These are phyloP conservation scores for Hydrochoerus hydrochaeris DNA, from an alignment of 2,113 vertebrate species.

Conservation along the genomic window DNA sequence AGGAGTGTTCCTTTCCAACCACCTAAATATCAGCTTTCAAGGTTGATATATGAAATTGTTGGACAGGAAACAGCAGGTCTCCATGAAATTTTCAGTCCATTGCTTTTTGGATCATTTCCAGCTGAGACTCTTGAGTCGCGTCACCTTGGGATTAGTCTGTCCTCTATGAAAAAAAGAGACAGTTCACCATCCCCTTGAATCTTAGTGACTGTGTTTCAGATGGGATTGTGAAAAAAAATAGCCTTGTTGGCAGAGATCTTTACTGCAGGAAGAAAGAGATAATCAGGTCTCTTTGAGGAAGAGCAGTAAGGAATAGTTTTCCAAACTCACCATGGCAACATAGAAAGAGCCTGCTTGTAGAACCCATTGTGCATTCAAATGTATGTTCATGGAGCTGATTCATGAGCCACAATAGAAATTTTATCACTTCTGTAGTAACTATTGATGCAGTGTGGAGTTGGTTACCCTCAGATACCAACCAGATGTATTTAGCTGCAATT, in stretches of 20 bases:
- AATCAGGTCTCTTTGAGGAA: neutral
- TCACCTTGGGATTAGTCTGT: neutral
- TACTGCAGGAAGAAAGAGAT: neutral
- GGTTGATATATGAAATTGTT: slow-evolving; percentile 43
- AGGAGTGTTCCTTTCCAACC: slow-evolving; percentile 55
- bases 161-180: slow-evolving; percentile 47
- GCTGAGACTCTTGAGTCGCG: neutral
- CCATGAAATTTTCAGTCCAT: slow-evolving; percentile 55
- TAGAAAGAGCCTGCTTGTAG: neutral
- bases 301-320: neutral
- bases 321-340: neutral
- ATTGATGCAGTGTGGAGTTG: neutral
- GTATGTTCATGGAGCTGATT: neutral
- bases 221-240: neutral
- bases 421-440: neutral
- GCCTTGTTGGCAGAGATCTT: neutral
- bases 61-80: slow-evolving; percentile 44
- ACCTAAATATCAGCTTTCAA: slow-evolving; percentile 65
- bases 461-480: neutral
- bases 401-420: neutral
- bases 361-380: neutral
- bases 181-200: neutral
- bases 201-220: neutral
- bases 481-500: neutral
- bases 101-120: slow-evolving; percentile 18